Base-by-base conservation (phyloP, 2,888 invertebrate species). In the Leucania comma region DNA sequence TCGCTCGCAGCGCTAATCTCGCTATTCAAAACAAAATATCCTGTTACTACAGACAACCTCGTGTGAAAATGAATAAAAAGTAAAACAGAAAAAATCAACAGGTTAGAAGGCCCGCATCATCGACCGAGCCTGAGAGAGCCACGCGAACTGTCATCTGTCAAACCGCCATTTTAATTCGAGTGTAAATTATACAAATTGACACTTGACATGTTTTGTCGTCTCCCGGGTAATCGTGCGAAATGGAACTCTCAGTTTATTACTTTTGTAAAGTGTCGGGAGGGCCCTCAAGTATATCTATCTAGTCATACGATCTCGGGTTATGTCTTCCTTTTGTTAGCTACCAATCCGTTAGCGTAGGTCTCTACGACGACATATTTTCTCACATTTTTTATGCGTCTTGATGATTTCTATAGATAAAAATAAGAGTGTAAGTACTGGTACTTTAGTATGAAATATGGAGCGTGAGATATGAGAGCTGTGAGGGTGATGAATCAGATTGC, bases 171-270 rank as follows among this genome's bases (percentile, higher is more conserved):
- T 94, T 94, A 95, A 94, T 93, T 93, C 88, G 82, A 87, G 84
- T 89, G 91, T 91, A 93, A 94, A 94, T 94, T 94, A 93, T 88
- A 91, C 87, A 92, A 95, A 94, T 94, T 95, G 94, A 94, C 94
- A 94, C 86, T 93, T 95, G 95, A 94, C 92, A 93, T 94, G 92
- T 93, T 95, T 93, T 93, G 94, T 94, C 93, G 92, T 94, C 94
- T 94, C 93, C 85, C 83, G 93, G 89, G 94, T 93, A 94, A 93
- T 94, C 92, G 90, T 88, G 91, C 91, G 84, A 92, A 93, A 92
- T 93, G 90, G 90, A 90, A 88, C 86, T 90, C 88, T 85, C 90
- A 84, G 92, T 93, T 93, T 92, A 92, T 93, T 92, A 90, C 88
- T 90, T 91, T 89, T 87, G 86, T 85, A 85, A 86, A 88, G 78